Evolutionary conservation across 2,888 invertebrate species (phyloP), one percentile per base, ranked within the genome.

Genomic region (Neelides folsomi): DNA sequence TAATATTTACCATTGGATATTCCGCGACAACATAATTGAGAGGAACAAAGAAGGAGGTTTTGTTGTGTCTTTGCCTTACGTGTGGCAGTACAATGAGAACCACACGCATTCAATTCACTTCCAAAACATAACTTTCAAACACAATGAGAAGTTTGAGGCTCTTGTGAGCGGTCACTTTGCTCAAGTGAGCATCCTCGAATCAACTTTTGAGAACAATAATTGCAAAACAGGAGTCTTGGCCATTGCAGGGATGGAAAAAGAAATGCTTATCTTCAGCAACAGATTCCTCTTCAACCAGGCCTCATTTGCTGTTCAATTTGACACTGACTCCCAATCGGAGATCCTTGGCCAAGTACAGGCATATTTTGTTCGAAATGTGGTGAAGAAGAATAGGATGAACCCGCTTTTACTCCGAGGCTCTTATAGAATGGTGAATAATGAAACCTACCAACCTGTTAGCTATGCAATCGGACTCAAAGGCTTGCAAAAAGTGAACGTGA

Each of bases 201-300:
- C 90, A 69, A 73, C 79, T 6, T 94, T 95, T 67, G 78, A 79
- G 1, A 82, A 85, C 52, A 98, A 98, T 67, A 73, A 74, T 36
- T 97, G 97, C 66, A 81, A 81, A 64, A 75, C 74, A 12, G 88
- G 93, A 0, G 71, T 93, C 34, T 75, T 94, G 12, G 78, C 83
- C 0, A 74, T 93, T 20, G 77, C 80, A 54, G 98, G 98, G 8
- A 98, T 97, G 93, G 98, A 98, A 70, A 98, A 98, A 72, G 84
- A 86, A 65, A 77, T 97, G 71, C 77, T 80, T 53, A 82, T 97
- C 52, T 79, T 82, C 65, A 77, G 79, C 41, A 95, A 95, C 70
- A 73, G 75, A 47, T 83, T 95, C 54, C 78, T 79, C 61, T 76
- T 77, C 50, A 97, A 97, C 68, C 78, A 75, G 47, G 92, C 89